A percentile compares a stretch with the other conserved stretches of the same genome.
Conservation (phyloP, 2,797 vertebrate genomes). For the Sylvilagus floridanus region DNA sequence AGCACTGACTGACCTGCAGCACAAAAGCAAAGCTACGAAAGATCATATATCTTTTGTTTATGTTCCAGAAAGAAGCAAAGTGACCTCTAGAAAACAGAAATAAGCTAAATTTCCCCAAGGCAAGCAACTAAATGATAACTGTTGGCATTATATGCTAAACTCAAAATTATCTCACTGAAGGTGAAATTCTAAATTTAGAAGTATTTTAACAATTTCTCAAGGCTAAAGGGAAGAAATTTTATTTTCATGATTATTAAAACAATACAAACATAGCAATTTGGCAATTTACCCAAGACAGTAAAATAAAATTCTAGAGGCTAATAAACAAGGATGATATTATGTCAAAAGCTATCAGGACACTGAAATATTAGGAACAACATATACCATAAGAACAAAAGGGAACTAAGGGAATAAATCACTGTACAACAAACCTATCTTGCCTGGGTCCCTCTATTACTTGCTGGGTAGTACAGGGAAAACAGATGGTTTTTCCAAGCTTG, state of each 20-base stretch:
- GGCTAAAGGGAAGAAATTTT: background rate
- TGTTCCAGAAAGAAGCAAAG: conserved; percentile 32
- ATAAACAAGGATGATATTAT: background rate
- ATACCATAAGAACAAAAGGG: background rate
- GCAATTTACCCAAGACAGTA: conserved; percentile 14
- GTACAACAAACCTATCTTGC: background rate
- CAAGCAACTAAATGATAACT: conserved; percentile 14
- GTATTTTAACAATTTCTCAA: conserved; percentile 51
- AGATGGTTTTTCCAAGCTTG: background rate
- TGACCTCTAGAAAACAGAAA: conserved; percentile 6
- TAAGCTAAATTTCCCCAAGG: background rate
- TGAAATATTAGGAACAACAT: background rate
- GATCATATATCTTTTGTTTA: background rate
- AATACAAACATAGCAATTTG: conserved; percentile 40
- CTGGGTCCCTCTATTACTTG: background rate
- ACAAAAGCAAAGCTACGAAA: background rate
- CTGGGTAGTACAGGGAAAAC: background rate
- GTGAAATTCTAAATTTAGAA: conserved; percentile 4
- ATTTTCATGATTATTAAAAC: conserved; percentile 15
- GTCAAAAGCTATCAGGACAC: background rate
- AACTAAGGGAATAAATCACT: background rate
- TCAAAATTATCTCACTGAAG: conserved; percentile 44
- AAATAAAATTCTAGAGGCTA: conserved; percentile 31
- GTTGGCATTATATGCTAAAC: background rate
- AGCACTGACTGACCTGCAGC: background rate